Base-by-base conservation (phyloP, 2,888 invertebrate genomes). In the Diplolepis rosae region DNA sequence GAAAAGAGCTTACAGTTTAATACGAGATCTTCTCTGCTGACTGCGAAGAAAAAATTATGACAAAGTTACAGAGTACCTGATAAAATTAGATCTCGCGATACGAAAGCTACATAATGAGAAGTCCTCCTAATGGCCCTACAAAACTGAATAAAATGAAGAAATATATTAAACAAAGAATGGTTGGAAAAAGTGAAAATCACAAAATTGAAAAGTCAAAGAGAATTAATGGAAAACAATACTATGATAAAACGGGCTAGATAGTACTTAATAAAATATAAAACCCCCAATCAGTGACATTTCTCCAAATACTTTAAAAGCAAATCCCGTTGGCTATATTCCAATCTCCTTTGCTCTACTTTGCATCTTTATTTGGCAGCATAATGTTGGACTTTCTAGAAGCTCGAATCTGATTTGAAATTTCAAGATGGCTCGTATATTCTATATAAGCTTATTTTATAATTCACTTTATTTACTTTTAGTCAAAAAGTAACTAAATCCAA, bases 51-150 rank as follows among this genome's bases (percentile, higher is more conserved):
- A n/a, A 35, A 61, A 61, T 39, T 61, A 61, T 61, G 61, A 61
- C 61, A 7, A 61, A 61, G 61, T 61, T 61, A 39, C 35, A n/a
- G 24, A 7, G 7, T 24, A 13, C 35, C 24, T 35, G 61, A 61
- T 61, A 61, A 39, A 61, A 61, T 61, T 61, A 61, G 39, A 61
- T 61, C 61, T 61, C 22, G 35, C 24, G 24, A 35, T 32, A 61
- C 61, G 61, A 61, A 24, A 11, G 22, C 61, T 27, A 39, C 61
- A 61, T 61, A 39, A 61, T 61, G 39, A 61, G 39, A 22, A 35
- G 54, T 30, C 18, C 30, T 56, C 22, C 24, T 13, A 35, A 22
- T 56, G 1, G 22, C 18, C 6, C 22, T 11, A 7, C 15, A 51
- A 27, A 13, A 28, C 51, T 6, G 28, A 28, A 27, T n/a, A 3